Base-by-base conservation (phyloP, 2,888 invertebrate genomes). In the Agrilus biguttatus region DNA sequence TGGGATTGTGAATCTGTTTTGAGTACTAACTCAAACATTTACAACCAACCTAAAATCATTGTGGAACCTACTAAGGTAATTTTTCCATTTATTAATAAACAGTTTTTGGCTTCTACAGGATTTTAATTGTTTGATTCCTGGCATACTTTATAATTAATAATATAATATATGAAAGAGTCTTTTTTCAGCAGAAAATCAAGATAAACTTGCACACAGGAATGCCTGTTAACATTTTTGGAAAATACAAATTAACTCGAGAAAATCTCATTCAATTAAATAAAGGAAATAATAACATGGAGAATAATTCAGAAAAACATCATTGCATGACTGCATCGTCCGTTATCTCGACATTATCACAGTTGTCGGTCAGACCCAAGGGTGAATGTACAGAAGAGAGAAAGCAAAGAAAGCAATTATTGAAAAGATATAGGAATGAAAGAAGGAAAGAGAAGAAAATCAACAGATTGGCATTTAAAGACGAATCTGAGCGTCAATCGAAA, bases 1-100 rank as follows among this genome's bases (percentile, higher is more conserved):
- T 91, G 85, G 86, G 93, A 95, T 67, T 93, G 93, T 57, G 86
- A 93, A 69, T 87, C 87, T 43, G 83, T 93, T 51, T 68, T 93
- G 5, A 85, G 87, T 14, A 92, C 89, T 0, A 89, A 89, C 62
- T 92, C 92, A 7, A 95, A 83, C 59, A 71, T 86, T 41, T 91
- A 90, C 63, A 95, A 96, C 67, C 89, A 88, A 67, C 96, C 96
- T 0, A 88, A 85, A 61, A 55, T 90, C 17, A 91, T 93, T 41
- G 72, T 75, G 39, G 88, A 86, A 56, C 78, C 80, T 2, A 2
- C 28, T 0, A 76, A 73, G 64, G 80, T 78, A 21, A 21, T 21
- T 21, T 21, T 59, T 55, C 58, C 46, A 32, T 17, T 17, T 17
- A 17, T 33, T 14, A 35, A 13, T 39, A 10, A 33, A 32, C 12